These are phyloP conservation scores for Cricetomys ansorgei DNA, from an alignment of 2,113 vertebrate species.

Conservation along the genomic window DNA sequence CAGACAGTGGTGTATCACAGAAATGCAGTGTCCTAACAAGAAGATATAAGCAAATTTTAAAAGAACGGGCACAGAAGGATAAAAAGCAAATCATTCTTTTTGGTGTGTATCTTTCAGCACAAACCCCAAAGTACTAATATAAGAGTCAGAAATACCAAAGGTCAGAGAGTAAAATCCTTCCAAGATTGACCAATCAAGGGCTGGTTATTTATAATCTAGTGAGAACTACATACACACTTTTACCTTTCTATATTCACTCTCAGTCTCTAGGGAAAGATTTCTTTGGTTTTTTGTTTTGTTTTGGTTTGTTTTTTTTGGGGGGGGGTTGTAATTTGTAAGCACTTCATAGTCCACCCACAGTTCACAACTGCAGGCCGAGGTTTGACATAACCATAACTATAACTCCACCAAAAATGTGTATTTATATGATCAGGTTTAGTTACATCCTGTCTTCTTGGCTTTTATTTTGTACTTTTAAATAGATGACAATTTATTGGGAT, in stretches of 20 bases:
- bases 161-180: not conserved
- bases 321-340: not conserved
- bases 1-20: not conserved
- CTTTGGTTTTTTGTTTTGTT: not conserved
- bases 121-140: not conserved
- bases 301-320: no score
- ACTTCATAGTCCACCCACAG: not conserved
- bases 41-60: slow-evolving; percentile 3
- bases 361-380: not conserved
- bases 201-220: not conserved
- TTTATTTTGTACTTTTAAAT: not conserved
- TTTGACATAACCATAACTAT: not conserved
- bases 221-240: not conserved
- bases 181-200: not conserved
- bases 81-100: not conserved
- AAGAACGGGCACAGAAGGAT: not conserved
- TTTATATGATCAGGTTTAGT: not conserved
- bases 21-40: not conserved
- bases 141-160: not conserved
- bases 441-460: not conserved
- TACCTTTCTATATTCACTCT: not conserved
- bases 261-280: not conserved
- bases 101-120: not conserved
- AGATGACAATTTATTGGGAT: not conserved
- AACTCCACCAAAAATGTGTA: not conserved